phyloP scores from a whole-genome alignment of 2,113 vertebrate species.

The Ailuropoda melanoleuca region DNA sequence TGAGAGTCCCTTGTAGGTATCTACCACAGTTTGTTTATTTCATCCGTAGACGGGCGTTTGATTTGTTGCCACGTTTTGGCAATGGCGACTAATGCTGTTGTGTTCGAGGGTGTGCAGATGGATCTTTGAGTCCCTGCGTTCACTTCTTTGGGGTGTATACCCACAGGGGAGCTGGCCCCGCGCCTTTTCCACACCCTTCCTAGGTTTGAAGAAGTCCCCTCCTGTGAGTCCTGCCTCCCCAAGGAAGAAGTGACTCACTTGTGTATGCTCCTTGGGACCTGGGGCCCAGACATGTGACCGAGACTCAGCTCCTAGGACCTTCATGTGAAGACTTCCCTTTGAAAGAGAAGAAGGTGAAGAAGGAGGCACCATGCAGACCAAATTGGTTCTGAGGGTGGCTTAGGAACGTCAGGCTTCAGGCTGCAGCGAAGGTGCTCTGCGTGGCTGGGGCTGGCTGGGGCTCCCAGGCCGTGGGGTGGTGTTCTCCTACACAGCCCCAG shows the following conservation, averaged over 20 bases:
- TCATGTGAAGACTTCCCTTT: background rate
- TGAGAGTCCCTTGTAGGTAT: no score
- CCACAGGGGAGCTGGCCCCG: background rate
- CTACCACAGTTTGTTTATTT: background rate
- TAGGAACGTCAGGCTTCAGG: background rate
- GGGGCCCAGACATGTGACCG: background rate
- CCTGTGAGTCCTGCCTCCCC: background rate
- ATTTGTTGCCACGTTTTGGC: background rate
- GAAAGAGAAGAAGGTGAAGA: background rate
- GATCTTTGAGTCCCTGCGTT: background rate
- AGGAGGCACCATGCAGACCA: background rate
- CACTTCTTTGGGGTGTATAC: background rate
- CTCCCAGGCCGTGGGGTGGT: background rate
- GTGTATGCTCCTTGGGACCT: background rate
- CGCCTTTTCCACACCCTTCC: background rate
- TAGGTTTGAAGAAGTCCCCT: background rate
- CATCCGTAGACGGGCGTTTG: background rate
- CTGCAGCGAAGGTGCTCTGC: background rate
- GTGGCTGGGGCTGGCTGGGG: rapidly evolving
- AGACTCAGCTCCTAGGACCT: background rate
- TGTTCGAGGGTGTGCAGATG: background rate
- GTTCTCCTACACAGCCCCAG: background rate
- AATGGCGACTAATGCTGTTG: background rate
- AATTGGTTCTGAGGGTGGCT: background rate
- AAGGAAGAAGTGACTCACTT: background rate